Base-by-base conservation (phyloP, 2,888 invertebrate genomes). In the Platycheirus rosarum region DNA sequence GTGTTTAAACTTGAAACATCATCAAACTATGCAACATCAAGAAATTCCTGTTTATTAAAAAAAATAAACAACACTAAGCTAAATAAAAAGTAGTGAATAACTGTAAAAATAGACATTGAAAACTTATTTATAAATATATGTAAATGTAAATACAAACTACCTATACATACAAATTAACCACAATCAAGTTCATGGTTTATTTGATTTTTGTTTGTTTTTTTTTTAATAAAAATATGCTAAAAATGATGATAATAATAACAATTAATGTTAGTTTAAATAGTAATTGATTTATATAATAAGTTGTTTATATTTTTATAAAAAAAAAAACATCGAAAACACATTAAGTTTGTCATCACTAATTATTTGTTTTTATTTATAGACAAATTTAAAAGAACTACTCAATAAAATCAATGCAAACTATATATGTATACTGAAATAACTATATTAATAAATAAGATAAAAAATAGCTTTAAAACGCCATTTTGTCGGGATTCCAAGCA, bases 31-130 rank as follows among this genome's bases (percentile, higher is more conserved):
- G 65, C 51, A 75, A 44, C 62, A 57, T 7, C 68, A 55, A 51
- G 51, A 80, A 66, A 80, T 80, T 71, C 48, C 76, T 66, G 80
- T 80, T 46, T 80, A 66, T 16, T 80, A 80, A 80, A 53, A 29
- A 11, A 66, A 62, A 70, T 18, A n/a, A n/a, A n/a, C n/a, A n/a
- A n/a, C n/a, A 23, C 23, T 23, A 29, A 40, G 44, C 8, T 23
- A 13, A 20, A 42, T 23, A 49, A 66, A 46, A 37, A 29, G 37
- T 20, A 29, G 23, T 23, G 6, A 23, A 23, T n/a, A n/a, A 26
- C n/a, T 26, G 5, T 8, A 26, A 20, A 55, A 42, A 55, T 55
- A n/a, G n/a, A n/a, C n/a, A n/a, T n/a, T n/a, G n/a, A n/a, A n/a
- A n/a, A n/a, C n/a, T n/a, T n/a, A n/a, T n/a, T n/a, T 42, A 40